Evolutionary conservation across 2,113 vertebrate genomes (phyloP).

Genomic region (Grammomys dolichurus): DNA sequence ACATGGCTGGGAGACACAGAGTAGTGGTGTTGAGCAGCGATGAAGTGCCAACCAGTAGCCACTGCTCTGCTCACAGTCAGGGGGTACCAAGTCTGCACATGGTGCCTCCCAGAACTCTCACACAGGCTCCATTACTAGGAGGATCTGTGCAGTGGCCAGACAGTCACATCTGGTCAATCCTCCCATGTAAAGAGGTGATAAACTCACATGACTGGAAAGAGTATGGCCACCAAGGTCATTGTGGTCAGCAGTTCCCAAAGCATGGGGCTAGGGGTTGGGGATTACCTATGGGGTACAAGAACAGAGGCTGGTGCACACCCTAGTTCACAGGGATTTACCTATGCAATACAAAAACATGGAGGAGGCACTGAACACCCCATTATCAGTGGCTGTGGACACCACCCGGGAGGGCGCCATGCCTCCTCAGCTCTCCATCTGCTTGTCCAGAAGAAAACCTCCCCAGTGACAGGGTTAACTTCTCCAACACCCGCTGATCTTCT

Average conservation of each 20-base stretch:
- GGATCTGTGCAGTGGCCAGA: no score
- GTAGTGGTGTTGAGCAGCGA: not conserved
- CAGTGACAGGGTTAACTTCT: not conserved
- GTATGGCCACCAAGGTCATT: not conserved
- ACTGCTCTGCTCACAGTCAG: accelerated
- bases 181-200: not conserved
- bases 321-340: not conserved
- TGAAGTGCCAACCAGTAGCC: not conserved
- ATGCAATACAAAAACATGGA: not conserved
- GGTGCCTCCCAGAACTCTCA: not conserved
- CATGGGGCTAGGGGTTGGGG: not conserved
- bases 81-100: accelerated
- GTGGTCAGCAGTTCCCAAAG: not conserved
- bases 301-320: not conserved
- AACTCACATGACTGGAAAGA: not conserved
- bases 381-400: not conserved
- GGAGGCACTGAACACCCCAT: not conserved
- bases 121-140: not conserved
- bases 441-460: not conserved
- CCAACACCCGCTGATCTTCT: not conserved
- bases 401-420: not conserved
- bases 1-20: not conserved
- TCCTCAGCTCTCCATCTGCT: not conserved
- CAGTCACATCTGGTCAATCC: not conserved
- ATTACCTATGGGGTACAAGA: not conserved